Evolutionary conservation across 2,888 invertebrate species (phyloP).

Genomic region (Atethmia centrago): DNA sequence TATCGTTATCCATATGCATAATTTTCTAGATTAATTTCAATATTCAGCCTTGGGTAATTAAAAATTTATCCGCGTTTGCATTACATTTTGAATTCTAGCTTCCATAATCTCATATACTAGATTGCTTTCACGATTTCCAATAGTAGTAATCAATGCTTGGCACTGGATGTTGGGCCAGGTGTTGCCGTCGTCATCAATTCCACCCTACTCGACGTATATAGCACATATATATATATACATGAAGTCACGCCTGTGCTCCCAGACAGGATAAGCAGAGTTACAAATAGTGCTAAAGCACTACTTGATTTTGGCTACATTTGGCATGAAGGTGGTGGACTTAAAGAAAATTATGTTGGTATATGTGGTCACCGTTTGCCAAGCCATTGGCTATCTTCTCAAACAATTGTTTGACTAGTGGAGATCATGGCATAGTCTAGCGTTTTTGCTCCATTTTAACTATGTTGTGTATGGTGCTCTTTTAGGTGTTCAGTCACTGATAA

Average conservation of each 20-base stretch:
- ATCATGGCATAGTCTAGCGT: neutral
- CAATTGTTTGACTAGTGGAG: neutral
- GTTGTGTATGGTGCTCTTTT: neutral
- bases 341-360: neutral
- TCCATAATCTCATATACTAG: constrained; percentile 7
- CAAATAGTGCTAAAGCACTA: constrained; percentile 5
- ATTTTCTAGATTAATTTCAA: constrained; percentile 27
- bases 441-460: neutral
- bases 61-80: constrained; percentile 6
- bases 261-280: constrained; percentile 3
- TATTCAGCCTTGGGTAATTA: constrained; percentile 15
- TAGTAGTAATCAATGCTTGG: constrained; percentile 37
- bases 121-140: constrained; percentile 19
- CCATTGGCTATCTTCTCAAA: neutral
- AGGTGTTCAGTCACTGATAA: no score
- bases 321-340: neutral
- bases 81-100: constrained; percentile 19
- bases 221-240: constrained; percentile 4
- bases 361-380: neutral
- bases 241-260: neutral
- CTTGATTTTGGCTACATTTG: constrained; percentile 27
- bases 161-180: constrained; percentile 25
- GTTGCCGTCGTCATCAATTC: constrained; percentile 33
- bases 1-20: constrained; percentile 35
- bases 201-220: constrained; percentile 1